Percentiles rank a stretch among this genome's conserved stretches.
Conservation (phyloP, 2,888 invertebrate genomes). For the Molanna angustata region DNA sequence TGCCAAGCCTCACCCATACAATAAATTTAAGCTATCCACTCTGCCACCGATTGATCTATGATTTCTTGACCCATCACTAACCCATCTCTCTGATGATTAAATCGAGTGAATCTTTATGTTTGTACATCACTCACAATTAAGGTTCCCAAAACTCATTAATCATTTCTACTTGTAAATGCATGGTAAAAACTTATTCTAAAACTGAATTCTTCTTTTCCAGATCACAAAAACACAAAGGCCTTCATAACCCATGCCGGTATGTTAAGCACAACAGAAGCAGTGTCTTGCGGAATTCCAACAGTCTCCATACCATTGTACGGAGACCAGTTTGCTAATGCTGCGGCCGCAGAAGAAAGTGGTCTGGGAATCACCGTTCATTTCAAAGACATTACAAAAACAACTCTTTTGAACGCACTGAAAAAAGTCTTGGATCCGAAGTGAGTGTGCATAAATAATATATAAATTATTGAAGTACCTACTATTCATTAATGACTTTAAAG, state of each 20-base stretch:
- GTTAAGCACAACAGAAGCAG: conserved; percentile 64
- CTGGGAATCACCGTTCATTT: conserved; percentile 58
- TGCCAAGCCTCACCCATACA: too few relatives aligned
- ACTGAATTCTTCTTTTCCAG: conserved; percentile 45
- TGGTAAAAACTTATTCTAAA: too few relatives aligned
- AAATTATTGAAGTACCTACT: too few relatives aligned
- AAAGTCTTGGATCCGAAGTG: conserved; percentile 58
- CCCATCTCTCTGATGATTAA: too few relatives aligned
- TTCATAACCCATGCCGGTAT: conserved; percentile 69
- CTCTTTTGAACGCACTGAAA: conserved; percentile 54
- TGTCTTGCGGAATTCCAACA: conserved; percentile 64
- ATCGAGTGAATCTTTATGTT: too few relatives aligned
- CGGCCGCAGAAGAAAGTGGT: conserved; percentile 58
- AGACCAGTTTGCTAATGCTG: conserved; percentile 66
- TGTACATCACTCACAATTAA: too few relatives aligned
- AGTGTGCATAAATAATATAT: conserved; percentile 39
- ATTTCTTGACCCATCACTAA: too few relatives aligned
- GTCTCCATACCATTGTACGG: conserved; percentile 68
- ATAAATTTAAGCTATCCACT: too few relatives aligned
- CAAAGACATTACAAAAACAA: conserved; percentile 55
- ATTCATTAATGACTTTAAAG: too few relatives aligned
- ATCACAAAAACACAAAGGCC: conserved; percentile 63
- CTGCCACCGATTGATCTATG: too few relatives aligned
- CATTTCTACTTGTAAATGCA: too few relatives aligned
- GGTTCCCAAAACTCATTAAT: too few relatives aligned